Evolutionary conservation across 2,888 invertebrate species (phyloP), one percentile per base, ranked within the genome.

Genomic region (Lysandra bellargus): DNA sequence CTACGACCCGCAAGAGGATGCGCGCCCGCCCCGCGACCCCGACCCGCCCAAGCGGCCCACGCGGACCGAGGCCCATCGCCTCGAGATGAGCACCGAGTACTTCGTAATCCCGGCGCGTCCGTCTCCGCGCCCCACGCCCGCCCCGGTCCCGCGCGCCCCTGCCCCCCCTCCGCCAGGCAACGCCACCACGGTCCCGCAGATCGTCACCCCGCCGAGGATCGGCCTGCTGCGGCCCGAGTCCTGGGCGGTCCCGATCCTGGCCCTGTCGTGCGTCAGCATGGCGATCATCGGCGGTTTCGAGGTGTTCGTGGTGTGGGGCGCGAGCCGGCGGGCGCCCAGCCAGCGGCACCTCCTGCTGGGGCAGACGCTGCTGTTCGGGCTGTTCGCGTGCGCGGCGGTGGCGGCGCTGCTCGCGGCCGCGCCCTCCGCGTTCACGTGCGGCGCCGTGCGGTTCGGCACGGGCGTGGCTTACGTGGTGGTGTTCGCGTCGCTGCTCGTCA

Each of bases 181-280:
- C 84, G 75, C 37, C 75, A 81, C 82, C 44, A 82, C 79, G 6
- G 84, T 89, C 78, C 87, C 90, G 80, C 83, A 86, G 83, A 82
- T 85, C 78, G 81, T 84, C 57, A 81, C 90, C 79, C 87, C 88
- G 7, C 88, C 87, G 37, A 81, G 86, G 4, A 83, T 88, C 9
- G 89, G 91, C 5, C 91, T 95, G 78, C 90, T 97, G 78, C 95
- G 97, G 79, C 95, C 96, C 83, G 98, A 98, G 88, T 96, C 97
- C 33, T 99, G 99, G 99, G 98, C 98, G 61, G 96, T 98, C 83
- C 98, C 98, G 1, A 96, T 99, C 79, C 95, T 98, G 80, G 97
- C 98, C 30, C 95, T 98, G 81, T 97, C 98, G 80, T 97, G 97
- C 61, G 95, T 98, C 53, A 97, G 98, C 83, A 97, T 99, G 96